phyloP scores from a whole-genome alignment of 2,113 vertebrate species.

The Anseranas semipalmata region DNA sequence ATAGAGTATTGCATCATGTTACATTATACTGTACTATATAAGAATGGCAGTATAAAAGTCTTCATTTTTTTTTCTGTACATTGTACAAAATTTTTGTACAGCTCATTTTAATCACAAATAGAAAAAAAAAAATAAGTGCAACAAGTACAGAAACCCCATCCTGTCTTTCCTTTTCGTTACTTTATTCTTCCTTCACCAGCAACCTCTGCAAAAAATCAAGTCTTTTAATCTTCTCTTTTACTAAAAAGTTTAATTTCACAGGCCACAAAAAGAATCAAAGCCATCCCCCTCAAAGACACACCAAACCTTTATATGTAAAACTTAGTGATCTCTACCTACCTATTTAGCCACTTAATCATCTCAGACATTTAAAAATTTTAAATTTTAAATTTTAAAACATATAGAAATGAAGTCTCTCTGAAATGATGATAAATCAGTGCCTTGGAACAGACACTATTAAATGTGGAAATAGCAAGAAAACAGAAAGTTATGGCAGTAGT shows the following conservation, averaged over 20 bases:
- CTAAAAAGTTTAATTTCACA: neutral
- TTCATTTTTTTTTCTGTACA: neutral
- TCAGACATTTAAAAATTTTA: neutral
- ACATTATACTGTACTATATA: neutral
- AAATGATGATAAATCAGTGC: neutral
- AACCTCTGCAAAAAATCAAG: neutral
- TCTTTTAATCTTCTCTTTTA: neutral
- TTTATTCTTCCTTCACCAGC: neutral
- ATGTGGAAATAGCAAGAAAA: neutral
- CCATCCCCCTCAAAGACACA: neutral
- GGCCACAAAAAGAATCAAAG: neutral
- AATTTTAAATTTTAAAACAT: neutral
- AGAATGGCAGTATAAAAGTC: neutral
- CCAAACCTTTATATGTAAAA: neutral
- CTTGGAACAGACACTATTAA: neutral
- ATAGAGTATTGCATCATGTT: neutral
- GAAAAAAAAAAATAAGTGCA: neutral
- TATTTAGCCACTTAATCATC: neutral
- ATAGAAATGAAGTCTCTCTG: neutral
- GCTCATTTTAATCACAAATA: neutral
- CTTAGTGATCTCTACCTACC: neutral
- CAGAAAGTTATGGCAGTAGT: neutral
- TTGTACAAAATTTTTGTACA: neutral
- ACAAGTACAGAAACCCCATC: neutral
- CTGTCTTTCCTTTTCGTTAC: neutral